These are phyloP conservation scores for Stigmatopora argus DNA, from an alignment of 2,113 vertebrate species.

Conservation along the genomic window DNA sequence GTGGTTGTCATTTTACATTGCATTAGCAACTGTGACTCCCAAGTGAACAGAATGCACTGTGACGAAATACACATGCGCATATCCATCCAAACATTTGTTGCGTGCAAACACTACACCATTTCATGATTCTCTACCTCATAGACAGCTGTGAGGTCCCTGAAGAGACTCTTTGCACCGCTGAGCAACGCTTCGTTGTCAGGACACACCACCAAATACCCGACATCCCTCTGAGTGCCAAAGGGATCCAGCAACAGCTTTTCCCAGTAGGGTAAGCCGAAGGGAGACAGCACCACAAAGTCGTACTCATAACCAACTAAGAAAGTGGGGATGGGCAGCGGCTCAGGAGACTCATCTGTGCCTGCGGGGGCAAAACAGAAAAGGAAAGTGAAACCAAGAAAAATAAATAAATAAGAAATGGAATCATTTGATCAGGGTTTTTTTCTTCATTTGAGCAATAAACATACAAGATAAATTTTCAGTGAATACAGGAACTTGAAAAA, in stretches of 20 bases:
- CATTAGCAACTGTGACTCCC: no score
- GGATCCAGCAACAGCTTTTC: constrained; percentile 96
- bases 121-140: constrained; percentile 80
- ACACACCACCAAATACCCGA: constrained; percentile 96
- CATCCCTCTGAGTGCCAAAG: constrained; percentile 91
- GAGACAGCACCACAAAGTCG: constrained; percentile 97
- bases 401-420: constrained; percentile 13
- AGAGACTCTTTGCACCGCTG: constrained; percentile 93
- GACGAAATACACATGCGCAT: no score
- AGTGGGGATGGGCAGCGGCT: constrained; percentile 96
- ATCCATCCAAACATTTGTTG: not conserved
- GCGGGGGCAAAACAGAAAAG: constrained; percentile 23
- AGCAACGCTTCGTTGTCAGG: constrained; percentile 94
- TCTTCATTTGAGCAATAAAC: no score
- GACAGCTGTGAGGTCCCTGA: constrained; percentile 91
- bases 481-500: no score
- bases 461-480: no score
- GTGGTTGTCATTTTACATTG: no score
- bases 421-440: not conserved
- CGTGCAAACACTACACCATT: not conserved
- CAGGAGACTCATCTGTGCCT: constrained; percentile 98
- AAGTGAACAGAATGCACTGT: no score
- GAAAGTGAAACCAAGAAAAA: not conserved
- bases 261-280: constrained; percentile 95
- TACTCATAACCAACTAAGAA: constrained; percentile 97